phyloP scores from a whole-genome alignment of 2,888 invertebrate species.

The Euzetes globulus region DNA sequence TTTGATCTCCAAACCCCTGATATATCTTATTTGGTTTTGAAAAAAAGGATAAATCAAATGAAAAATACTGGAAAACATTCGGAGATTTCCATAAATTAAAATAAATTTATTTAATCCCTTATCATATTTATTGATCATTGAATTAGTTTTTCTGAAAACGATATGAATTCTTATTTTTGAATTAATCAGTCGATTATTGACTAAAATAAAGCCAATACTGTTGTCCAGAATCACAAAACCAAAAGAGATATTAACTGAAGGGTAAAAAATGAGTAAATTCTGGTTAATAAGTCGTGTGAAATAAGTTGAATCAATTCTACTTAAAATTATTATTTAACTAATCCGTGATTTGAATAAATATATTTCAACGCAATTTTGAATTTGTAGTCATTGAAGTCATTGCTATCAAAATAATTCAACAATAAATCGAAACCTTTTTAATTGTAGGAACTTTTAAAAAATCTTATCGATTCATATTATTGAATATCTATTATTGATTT shows the following conservation, averaged over 20 bases:
- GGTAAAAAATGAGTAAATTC: not conserved
- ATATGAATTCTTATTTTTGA: not conserved
- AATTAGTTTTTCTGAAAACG: not conserved
- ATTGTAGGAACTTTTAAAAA: too few species aligned
- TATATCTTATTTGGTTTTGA: too few species aligned
- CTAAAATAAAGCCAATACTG: not conserved
- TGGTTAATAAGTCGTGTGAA: not conserved
- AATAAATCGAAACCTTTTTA: not conserved
- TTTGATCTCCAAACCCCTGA: too few species aligned
- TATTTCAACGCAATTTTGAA: not conserved
- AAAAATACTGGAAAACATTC: not conserved
- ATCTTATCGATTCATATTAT: too few species aligned
- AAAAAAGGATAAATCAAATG: too few species aligned
- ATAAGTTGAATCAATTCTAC: not conserved
- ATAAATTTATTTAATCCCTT: not conserved
- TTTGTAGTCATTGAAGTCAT: not conserved
- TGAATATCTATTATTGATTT: too few species aligned
- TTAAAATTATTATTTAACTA: not conserved
- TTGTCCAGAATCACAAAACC: not conserved
- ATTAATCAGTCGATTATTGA: not conserved
- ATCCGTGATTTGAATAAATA: slow-evolving; percentile 1
- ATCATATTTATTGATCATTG: not conserved
- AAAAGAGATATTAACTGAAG: not conserved
- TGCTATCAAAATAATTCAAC: not conserved
- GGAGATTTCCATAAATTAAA: not conserved